phyloP scores from a whole-genome alignment of 1,140 invertebrate species.

The Zaprionus capensis region DNA sequence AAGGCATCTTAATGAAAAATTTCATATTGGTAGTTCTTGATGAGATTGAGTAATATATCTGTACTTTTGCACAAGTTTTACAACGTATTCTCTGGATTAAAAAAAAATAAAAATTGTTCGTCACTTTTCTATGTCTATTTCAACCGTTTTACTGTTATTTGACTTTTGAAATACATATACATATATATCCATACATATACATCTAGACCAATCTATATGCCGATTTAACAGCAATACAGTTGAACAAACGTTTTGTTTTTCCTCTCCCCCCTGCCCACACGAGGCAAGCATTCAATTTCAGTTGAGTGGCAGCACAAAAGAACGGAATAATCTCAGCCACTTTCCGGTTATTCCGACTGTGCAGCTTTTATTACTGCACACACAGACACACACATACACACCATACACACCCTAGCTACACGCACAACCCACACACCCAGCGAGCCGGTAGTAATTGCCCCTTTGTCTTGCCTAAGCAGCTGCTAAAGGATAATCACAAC shows the following conservation, averaged over 20 bases:
- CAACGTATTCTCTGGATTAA: no score
- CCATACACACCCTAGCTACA: neutral
- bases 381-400: constrained; percentile 6
- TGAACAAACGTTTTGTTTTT: neutral
- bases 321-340: neutral
- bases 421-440: constrained; percentile 9
- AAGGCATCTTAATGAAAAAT: no score
- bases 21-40: no score
- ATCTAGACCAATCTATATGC: neutral
- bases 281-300: neutral
- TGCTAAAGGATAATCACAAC: constrained; percentile 39
- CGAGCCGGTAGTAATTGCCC: constrained; percentile 24
- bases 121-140: neutral
- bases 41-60: no score
- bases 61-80: no score
- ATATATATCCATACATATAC: neutral
- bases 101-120: no score
- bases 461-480: constrained; percentile 40
- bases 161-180: neutral
- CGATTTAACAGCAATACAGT: neutral
- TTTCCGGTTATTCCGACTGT: neutral
- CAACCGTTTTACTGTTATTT: neutral
- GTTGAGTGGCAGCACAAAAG: neutral
- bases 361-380: neutral
- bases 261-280: neutral